Evolutionary conservation across 2,113 vertebrate genomes (phyloP).

Genomic region (Psilopogon haemacephalus): DNA sequence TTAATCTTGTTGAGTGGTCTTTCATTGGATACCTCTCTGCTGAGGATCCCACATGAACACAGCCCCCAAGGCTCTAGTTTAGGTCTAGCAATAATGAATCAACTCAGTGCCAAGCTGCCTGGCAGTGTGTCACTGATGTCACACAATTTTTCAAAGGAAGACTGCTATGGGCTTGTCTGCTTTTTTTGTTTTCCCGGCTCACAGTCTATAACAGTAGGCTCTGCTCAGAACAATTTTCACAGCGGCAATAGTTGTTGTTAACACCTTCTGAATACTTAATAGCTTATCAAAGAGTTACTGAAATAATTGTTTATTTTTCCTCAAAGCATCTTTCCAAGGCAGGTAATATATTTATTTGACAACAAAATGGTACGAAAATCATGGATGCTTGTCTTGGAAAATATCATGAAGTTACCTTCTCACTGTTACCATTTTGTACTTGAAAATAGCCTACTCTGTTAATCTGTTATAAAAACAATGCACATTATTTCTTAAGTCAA

Average conservation of each 20-base stretch:
- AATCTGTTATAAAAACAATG: not conserved
- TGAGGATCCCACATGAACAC: too few species aligned
- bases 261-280: not conserved
- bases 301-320: not conserved
- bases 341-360: not conserved
- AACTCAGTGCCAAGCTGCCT: not conserved
- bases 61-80: accelerated
- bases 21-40: not conserved
- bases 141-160: not conserved
- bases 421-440: not conserved
- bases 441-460: not conserved
- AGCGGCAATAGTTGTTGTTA: not conserved
- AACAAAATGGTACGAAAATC: not conserved
- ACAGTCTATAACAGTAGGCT: not conserved
- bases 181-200: not conserved
- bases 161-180: not conserved
- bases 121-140: not conserved
- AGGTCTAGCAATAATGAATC: not conserved
- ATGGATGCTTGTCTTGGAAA: not conserved
- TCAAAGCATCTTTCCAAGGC: not conserved
- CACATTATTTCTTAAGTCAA: not conserved
- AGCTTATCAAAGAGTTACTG: not conserved
- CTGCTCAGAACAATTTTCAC: not conserved
- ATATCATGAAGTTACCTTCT: not conserved
- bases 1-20: not conserved